Conservation (phyloP, 1,140 invertebrate genomes). For the Gryon sp. region DNA sequence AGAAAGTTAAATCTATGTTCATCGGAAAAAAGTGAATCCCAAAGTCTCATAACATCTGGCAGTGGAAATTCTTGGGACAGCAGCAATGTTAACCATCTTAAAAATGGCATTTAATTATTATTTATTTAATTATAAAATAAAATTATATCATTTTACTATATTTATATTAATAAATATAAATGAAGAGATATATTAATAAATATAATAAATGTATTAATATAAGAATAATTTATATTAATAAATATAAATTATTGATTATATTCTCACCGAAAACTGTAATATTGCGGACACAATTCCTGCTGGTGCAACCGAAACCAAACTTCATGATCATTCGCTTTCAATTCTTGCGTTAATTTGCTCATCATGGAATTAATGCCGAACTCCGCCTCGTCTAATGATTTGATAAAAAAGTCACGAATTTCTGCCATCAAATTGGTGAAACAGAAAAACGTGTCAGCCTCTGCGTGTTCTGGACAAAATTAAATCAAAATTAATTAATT, state of each 20-base stretch:
- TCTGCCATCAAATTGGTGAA: slow-evolving; percentile 98
- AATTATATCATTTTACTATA: too few relatives aligned
- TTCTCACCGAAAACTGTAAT: slow-evolving; percentile 92
- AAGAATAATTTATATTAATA: background rate
- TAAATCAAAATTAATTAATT: too few relatives aligned
- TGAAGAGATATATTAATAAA: too few relatives aligned
- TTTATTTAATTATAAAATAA: too few relatives aligned
- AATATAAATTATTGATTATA: slow-evolving; percentile 7
- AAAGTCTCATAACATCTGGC: slow-evolving; percentile 96
- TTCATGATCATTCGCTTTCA: slow-evolving; percentile 88
- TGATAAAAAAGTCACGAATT: slow-evolving; percentile 98
- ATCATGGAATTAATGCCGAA: slow-evolving; percentile 93
- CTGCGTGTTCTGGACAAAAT: slow-evolving; percentile 94
- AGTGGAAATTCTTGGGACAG: slow-evolving; percentile 98
- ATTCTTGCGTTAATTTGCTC: slow-evolving; percentile 86
- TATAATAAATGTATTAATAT: background rate
- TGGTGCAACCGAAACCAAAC: slow-evolving; percentile 84
- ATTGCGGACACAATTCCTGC: slow-evolving; percentile 95
- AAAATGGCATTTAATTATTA: too few relatives aligned
- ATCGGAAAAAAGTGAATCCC: slow-evolving; percentile 97
- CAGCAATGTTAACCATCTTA: slow-evolving; percentile 96
- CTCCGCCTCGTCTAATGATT: slow-evolving; percentile 95
- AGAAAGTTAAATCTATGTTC: slow-evolving; percentile 93
- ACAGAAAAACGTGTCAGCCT: slow-evolving; percentile 98
- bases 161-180: too few relatives aligned